Evolutionary conservation across 2,113 vertebrate genomes (phyloP).

Genomic region (Catharus minimus): DNA sequence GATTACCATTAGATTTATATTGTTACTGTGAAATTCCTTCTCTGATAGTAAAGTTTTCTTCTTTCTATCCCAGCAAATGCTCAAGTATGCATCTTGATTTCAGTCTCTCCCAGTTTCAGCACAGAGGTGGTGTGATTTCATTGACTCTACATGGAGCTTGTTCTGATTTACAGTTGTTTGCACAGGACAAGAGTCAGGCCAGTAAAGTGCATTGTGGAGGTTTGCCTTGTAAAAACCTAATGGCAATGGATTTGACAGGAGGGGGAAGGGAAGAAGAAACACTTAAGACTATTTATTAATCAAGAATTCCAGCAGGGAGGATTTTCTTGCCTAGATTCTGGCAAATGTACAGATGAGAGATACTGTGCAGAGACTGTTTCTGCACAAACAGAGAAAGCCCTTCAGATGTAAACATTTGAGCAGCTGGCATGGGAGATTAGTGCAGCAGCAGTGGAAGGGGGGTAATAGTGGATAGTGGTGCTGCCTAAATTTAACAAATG

Average conservation of each 20-base stretch:
- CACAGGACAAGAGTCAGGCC: neutral
- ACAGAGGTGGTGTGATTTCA: neutral
- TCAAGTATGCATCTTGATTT: neutral
- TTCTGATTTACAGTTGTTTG: constrained; percentile 39
- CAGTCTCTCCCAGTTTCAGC: neutral
- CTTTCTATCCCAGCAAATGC: neutral
- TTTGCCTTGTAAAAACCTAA: constrained; percentile 18
- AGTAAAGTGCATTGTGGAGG: neutral
- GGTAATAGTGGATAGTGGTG: neutral
- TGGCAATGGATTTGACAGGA: neutral
- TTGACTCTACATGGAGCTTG: neutral
- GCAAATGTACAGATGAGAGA: constrained; percentile 42
- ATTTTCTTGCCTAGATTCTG: constrained; percentile 44
- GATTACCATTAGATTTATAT: neutral
- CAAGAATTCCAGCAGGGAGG: neutral
- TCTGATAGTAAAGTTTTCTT: neutral
- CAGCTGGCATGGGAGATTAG: constrained; percentile 30
- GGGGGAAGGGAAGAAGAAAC: constrained; percentile 16
- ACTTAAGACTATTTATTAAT: constrained; percentile 43
- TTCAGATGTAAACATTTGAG: constrained; percentile 43
- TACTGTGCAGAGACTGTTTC: constrained; percentile 33
- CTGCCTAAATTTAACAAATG: constrained; percentile 38
- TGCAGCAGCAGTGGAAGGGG: neutral
- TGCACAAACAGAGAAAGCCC: constrained; percentile 32
- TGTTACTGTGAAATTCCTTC: neutral